Conservation (phyloP, 1,140 invertebrate species). For the Caerostris darwini region DNA sequence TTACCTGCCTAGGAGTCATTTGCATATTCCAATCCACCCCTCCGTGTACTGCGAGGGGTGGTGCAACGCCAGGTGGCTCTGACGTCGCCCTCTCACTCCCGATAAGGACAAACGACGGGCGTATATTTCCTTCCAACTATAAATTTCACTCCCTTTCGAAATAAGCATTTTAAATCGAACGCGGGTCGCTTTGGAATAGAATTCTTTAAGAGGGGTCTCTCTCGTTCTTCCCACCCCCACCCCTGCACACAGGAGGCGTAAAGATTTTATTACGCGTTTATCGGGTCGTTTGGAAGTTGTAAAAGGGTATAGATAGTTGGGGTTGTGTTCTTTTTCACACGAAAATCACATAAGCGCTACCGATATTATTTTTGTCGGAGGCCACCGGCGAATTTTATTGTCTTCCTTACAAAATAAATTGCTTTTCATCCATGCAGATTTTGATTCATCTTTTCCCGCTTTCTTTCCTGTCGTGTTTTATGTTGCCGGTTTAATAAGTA, state of each 20-base stretch:
- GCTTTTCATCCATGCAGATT: too few species aligned
- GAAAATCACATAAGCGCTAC: neutral
- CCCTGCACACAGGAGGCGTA: neutral
- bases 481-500: too few species aligned
- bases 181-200: neutral
- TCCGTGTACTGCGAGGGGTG: neutral
- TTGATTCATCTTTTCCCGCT: too few species aligned
- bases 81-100: neutral
- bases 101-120: neutral
- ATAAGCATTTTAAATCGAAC: neutral
- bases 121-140: neutral
- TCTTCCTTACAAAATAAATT: neutral
- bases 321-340: neutral
- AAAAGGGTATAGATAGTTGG: neutral
- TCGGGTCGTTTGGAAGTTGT: neutral
- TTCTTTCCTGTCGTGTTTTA: too few species aligned
- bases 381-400: neutral
- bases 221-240: neutral
- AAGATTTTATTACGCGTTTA: neutral
- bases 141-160: neutral
- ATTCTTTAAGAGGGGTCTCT: neutral
- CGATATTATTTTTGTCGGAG: neutral
- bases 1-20: neutral
- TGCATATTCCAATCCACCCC: neutral
- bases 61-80: neutral